These are phyloP conservation scores for Drosophila vallismaia DNA, from an alignment of 2,888 invertebrate genomes.

Conservation along the genomic window DNA sequence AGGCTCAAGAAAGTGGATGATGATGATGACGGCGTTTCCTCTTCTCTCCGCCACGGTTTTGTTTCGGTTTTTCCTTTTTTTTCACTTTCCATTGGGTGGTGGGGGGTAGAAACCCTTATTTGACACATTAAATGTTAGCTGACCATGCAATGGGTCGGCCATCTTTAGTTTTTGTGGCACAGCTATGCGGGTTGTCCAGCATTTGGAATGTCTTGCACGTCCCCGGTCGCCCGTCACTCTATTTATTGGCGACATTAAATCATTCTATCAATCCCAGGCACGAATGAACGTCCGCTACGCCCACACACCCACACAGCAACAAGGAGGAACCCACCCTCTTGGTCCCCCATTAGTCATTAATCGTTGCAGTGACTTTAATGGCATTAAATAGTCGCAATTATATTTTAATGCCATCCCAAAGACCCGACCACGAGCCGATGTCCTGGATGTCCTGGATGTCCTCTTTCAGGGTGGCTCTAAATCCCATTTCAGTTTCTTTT, in stretches of 20 bases:
- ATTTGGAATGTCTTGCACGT: slow-evolving; percentile 76
- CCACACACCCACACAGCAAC: slow-evolving; percentile 7
- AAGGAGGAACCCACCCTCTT: slow-evolving; percentile 12
- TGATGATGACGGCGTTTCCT: slow-evolving; percentile 54
- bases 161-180: slow-evolving; percentile 64
- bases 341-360: slow-evolving; percentile 76
- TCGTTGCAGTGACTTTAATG: slow-evolving; percentile 77
- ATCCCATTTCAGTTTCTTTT: slow-evolving; percentile 5
- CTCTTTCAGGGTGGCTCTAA: slow-evolving; percentile 42
- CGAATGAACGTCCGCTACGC: slow-evolving; percentile 52
- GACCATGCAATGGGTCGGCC: slow-evolving; percentile 80
- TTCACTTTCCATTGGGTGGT: not conserved
- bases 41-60: not conserved
- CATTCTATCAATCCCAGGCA: slow-evolving; percentile 82
- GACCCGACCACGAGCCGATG: slow-evolving; percentile 20
- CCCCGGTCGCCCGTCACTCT: slow-evolving; percentile 55
- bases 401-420: slow-evolving; percentile 67
- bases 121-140: slow-evolving; percentile 82
- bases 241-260: slow-evolving; percentile 83
- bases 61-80: not conserved
- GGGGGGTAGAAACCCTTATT: slow-evolving; percentile 78
- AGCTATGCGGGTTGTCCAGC: slow-evolving; percentile 59
- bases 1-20: slow-evolving; percentile 66
- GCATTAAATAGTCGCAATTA: slow-evolving; percentile 81
- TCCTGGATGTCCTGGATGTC: slow-evolving; percentile 5